These are phyloP conservation scores for Phalangium opilio DNA, from an alignment of 2,888 invertebrate species.

Conservation along the genomic window DNA sequence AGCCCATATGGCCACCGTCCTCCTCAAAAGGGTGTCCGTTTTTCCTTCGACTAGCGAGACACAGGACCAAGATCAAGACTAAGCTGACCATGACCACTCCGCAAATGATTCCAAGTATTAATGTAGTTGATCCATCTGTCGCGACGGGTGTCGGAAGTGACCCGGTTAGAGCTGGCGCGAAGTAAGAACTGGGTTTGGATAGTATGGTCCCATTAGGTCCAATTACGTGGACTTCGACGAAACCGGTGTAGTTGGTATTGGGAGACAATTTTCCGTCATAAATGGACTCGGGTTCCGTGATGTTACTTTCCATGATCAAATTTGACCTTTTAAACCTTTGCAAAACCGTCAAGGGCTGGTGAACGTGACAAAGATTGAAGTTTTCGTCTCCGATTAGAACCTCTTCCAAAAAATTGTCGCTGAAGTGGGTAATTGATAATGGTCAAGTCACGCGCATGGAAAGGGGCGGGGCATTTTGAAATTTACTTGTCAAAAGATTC, in stretches of 20 bases:
- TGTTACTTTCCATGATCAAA: not conserved
- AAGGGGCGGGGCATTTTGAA: not conserved
- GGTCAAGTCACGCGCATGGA: no score
- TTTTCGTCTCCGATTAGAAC: conserved; percentile 16
- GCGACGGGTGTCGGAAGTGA: conserved; percentile 12
- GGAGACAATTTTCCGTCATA: conserved; percentile 58
- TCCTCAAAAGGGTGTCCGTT: conserved; percentile 13
- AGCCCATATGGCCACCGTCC: conserved; percentile 19
- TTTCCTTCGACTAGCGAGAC: conserved; percentile 31
- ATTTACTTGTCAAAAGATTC: conserved; percentile 60
- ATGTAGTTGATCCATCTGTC: conserved; percentile 16
- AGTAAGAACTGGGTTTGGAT: not conserved
- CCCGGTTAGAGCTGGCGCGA: conserved; percentile 12
- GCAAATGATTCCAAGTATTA: conserved; percentile 47
- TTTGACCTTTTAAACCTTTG: not conserved
- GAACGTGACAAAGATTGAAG: conserved; percentile 10
- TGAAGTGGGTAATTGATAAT: not conserved
- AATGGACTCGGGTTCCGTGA: conserved; percentile 6
- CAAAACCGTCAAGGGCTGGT: not conserved
- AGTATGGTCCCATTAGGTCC: conserved; percentile 21
- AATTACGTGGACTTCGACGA: conserved; percentile 65
- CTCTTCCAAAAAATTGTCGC: conserved; percentile 16
- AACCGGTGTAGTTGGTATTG: conserved; percentile 66
- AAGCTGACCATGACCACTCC: conserved; percentile 47
- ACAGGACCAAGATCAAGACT: conserved; percentile 42